Evolutionary conservation across 1,140 invertebrate genomes (phyloP).

Genomic region (Hesperophylax magnus): DNA sequence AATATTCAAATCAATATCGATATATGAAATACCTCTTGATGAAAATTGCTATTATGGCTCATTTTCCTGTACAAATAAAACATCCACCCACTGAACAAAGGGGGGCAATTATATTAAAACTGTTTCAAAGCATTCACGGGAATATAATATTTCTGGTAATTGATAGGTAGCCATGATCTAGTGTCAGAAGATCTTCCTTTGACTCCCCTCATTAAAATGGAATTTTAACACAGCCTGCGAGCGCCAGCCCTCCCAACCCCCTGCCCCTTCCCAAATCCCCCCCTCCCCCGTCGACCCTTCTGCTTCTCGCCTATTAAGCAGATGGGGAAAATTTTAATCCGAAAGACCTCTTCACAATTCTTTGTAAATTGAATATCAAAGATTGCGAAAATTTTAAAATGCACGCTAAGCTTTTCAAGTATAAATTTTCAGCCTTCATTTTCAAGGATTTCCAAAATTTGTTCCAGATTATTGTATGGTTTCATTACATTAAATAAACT

Average conservation of each 20-base stretch:
- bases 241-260: too few relatives aligned
- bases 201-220: constrained; percentile 46
- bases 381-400: background rate
- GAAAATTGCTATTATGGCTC: too few relatives aligned
- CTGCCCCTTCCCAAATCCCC: too few relatives aligned
- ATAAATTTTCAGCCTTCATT: background rate
- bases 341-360: background rate
- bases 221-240: constrained; percentile 36
- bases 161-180: constrained; percentile 5
- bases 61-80: too few relatives aligned
- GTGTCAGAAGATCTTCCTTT: constrained; percentile 21
- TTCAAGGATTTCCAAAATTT: too few relatives aligned
- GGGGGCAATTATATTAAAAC: background rate
- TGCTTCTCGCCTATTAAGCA: constrained; percentile 4
- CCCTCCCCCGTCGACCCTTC: background rate
- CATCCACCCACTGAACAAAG: background rate
- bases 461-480: too few relatives aligned
- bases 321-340: background rate
- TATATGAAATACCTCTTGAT: too few relatives aligned
- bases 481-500: too few relatives aligned
- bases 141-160: constrained; percentile 11
- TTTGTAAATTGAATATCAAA: constrained; percentile 1
- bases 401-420: background rate
- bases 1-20: too few relatives aligned
- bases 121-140: background rate